Conservation (phyloP, 64 coral and sea anemone genomes). For the Acropora yongei region DNA sequence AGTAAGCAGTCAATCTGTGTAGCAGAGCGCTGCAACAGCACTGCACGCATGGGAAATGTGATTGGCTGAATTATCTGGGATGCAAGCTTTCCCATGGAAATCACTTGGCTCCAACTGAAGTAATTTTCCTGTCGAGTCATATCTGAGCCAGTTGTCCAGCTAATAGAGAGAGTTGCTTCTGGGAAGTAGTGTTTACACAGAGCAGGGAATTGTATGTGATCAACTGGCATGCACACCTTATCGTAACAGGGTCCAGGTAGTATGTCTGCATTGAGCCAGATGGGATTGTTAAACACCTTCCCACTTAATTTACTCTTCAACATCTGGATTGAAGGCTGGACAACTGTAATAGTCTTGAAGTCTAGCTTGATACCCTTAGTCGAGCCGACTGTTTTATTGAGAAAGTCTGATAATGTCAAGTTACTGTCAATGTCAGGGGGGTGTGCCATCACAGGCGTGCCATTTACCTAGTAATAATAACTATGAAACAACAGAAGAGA, state of each 20-base stretch:
- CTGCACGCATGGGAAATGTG: slow-evolving; percentile 78
- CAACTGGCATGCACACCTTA: slow-evolving; percentile 49
- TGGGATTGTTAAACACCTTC: slow-evolving; percentile 35
- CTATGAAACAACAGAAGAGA: no score
- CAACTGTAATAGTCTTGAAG: slow-evolving; percentile 74
- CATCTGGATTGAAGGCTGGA: slow-evolving; percentile 71
- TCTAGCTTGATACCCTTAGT: slow-evolving; percentile 85
- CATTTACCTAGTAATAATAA: background rate
- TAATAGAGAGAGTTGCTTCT: slow-evolving; percentile 65
- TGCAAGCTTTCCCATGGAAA: slow-evolving; percentile 70
- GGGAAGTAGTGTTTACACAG: slow-evolving; percentile 61
- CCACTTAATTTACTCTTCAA: slow-evolving; percentile 49
- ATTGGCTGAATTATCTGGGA: slow-evolving; percentile 56
- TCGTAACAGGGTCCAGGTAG: slow-evolving; percentile 69
- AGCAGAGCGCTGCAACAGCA: slow-evolving; percentile 44
- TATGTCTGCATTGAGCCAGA: slow-evolving; percentile 89
- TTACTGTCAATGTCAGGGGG: slow-evolving; percentile 78
- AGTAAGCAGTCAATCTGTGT: slow-evolving; percentile 76
- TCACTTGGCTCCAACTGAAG: slow-evolving; percentile 77
- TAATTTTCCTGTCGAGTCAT: slow-evolving; percentile 41
- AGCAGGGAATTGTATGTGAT: slow-evolving; percentile 52
- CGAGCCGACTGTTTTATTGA: slow-evolving; percentile 47
- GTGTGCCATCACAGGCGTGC: slow-evolving; percentile 82
- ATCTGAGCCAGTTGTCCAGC: slow-evolving; percentile 70
- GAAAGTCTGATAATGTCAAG: slow-evolving; percentile 71